These are phyloP conservation scores for Cyrtonyx montezumae DNA, from an alignment of 2,113 vertebrate species.

Conservation along the genomic window DNA sequence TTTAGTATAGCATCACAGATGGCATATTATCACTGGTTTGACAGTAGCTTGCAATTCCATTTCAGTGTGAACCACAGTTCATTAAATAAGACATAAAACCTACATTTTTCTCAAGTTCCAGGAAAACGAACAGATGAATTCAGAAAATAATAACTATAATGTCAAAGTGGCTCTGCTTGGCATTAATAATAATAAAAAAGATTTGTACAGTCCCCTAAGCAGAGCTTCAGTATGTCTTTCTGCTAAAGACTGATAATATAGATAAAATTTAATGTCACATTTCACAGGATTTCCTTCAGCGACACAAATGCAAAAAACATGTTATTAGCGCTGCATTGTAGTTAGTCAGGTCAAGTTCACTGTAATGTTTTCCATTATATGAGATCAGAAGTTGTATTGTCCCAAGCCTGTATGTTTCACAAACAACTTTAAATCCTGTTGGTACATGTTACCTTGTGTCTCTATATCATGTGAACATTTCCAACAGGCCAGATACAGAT, in stretches of 20 bases:
- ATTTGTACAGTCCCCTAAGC: neutral
- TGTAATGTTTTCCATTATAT: neutral
- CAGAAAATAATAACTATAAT: slow-evolving; percentile 9
- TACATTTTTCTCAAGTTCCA: slow-evolving; percentile 15
- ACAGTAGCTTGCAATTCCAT: slow-evolving; percentile 7
- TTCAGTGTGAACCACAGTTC: neutral
- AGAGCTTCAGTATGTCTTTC: slow-evolving; percentile 3
- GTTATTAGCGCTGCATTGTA: neutral
- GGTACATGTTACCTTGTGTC: neutral
- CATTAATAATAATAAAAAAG: neutral
- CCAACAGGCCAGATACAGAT: neutral
- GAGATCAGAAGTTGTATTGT: neutral
- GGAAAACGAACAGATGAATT: slow-evolving; percentile 26
- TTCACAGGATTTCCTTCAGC: slow-evolving; percentile 20
- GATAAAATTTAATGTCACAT: slow-evolving; percentile 14
- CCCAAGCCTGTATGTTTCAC: neutral
- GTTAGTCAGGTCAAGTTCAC: neutral
- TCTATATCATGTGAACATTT: neutral
- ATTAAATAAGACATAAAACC: slow-evolving; percentile 2
- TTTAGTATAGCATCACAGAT: slow-evolving; percentile 25
- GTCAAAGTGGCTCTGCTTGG: neutral
- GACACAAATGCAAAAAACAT: neutral
- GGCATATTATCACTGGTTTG: slow-evolving; percentile 26
- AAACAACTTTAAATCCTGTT: neutral
- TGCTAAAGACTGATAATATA: neutral